A percentile compares a stretch with the other conserved stretches of the same genome.
Evolutionary conservation across 2,888 invertebrate species (phyloP).

Genomic region (Xanthorhoe designata): DNA sequence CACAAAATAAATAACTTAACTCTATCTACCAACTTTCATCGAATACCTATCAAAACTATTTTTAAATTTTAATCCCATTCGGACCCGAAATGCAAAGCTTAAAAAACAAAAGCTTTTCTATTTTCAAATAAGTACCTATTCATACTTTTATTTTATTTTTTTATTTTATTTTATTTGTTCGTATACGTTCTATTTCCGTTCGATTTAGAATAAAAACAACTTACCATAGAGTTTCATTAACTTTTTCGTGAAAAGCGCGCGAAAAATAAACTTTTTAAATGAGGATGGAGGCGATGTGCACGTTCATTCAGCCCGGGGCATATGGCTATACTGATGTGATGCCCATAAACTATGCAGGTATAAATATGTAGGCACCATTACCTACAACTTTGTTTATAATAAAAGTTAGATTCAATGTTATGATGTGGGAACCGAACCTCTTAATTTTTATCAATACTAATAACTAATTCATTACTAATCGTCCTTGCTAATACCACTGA

Average conservation of each 20-base stretch:
- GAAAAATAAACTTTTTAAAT: conserved; percentile 12
- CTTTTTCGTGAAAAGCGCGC: conserved; percentile 25
- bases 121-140: no score
- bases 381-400: not conserved
- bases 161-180: not conserved
- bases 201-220: conserved; percentile 9
- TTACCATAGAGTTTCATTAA: conserved; percentile 15
- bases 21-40: no score
- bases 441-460: no score
- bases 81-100: no score
- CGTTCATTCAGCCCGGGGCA: conserved; percentile 21
- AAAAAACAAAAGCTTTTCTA: no score
- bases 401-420: not conserved
- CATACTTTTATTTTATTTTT: no score
- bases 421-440: not conserved
- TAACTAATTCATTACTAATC: no score
- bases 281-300: conserved; percentile 4
- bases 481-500: no score
- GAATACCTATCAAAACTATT: no score
- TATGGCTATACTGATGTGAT: conserved; percentile 12
- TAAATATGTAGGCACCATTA: not conserved
- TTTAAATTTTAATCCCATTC: no score
- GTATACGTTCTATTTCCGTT: not conserved
- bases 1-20: no score
- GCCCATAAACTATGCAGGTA: conserved; percentile 13